Evolutionary conservation across 1,140 invertebrate genomes (phyloP).

Genomic region (Uloborus diversus): DNA sequence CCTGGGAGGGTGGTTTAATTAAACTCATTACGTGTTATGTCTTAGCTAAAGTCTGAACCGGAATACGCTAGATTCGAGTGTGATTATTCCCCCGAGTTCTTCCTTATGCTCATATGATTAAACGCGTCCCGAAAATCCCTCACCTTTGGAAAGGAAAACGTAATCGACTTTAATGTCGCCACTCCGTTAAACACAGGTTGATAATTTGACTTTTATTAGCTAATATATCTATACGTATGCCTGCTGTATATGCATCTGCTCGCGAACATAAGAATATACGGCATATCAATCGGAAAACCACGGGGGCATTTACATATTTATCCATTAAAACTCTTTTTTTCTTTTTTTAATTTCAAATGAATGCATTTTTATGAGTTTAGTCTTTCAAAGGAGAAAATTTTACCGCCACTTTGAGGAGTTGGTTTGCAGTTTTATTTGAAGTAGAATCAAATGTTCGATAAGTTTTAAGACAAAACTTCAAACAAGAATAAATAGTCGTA

Average conservation of each 20-base stretch:
- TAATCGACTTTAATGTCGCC: slow-evolving; percentile 50
- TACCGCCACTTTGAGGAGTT: no score
- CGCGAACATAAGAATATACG: not conserved
- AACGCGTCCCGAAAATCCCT: slow-evolving; percentile 25
- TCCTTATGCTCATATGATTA: slow-evolving; percentile 30
- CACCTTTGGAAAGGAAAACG: slow-evolving; percentile 24
- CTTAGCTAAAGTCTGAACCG: slow-evolving; percentile 20
- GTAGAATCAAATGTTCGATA: no score
- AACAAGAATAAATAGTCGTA: no score
- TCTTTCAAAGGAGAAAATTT: no score
- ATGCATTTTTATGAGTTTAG: no score
- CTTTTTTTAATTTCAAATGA: no score
- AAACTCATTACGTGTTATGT: slow-evolving; percentile 52
- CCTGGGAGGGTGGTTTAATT: slow-evolving; percentile 49
- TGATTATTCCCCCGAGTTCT: slow-evolving; percentile 40
- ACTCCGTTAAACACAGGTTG: slow-evolving; percentile 48
- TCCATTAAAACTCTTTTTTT: not conserved
- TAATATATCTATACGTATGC: slow-evolving; percentile 35
- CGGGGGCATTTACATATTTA: slow-evolving; percentile 4
- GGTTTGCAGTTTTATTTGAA: no score
- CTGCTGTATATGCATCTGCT: not conserved
- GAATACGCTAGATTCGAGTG: not conserved
- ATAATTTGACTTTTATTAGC: slow-evolving; percentile 55
- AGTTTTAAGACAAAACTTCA: no score
- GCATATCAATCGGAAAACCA: not conserved